Base-by-base conservation (phyloP, 2,888 invertebrate species). In the Caenorhabditis doughertyi region DNA sequence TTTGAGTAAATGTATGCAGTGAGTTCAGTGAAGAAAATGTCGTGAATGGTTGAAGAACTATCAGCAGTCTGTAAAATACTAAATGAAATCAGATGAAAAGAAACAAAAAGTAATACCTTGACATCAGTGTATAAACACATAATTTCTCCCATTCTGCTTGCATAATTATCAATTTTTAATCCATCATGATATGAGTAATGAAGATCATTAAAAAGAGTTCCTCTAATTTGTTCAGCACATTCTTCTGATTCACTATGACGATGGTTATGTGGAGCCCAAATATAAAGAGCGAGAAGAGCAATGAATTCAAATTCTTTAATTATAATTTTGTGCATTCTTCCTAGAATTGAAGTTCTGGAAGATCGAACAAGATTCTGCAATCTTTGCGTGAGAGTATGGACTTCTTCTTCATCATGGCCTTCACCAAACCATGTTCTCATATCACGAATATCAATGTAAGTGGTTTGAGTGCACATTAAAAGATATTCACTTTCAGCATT, bases 121-220 rank as follows among this genome's bases (percentile, higher is more conserved):
- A 83, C 79, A 23, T 72, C 82, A 18, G 79, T 83, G 44, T 42
- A 73, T 3, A 83, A 42, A 16, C 73, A 67, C 83, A 83, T 76
- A 2, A 83, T 13, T n/a, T 79, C 71, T n/a, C 79, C 83, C 51
- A 83, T 72, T 60, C 80, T 49, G 11, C 53, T 39, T 2, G 83
- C 79, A 67, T 83, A 83, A 27, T 83, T 83, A 47, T 83, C 82
- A 32, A 83, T 79, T 58, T 68, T 73, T 51, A 83, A 27, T 23
- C 58, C 82, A 51, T 79, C 72, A 25, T 68, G 77, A 53, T 83
- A 83, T 11, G 79, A 51, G 23, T 70, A 60, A 53, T 83, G 82
- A 16, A 83, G 29, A 62, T 83, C 82, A 39, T 79, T 47, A 64
- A 79, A 83, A 8, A 83, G 32, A 32, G 49, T 5, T 2, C 27